Evolutionary conservation across 2,113 vertebrate species (phyloP).

Genomic region (Cottus gobio): DNA sequence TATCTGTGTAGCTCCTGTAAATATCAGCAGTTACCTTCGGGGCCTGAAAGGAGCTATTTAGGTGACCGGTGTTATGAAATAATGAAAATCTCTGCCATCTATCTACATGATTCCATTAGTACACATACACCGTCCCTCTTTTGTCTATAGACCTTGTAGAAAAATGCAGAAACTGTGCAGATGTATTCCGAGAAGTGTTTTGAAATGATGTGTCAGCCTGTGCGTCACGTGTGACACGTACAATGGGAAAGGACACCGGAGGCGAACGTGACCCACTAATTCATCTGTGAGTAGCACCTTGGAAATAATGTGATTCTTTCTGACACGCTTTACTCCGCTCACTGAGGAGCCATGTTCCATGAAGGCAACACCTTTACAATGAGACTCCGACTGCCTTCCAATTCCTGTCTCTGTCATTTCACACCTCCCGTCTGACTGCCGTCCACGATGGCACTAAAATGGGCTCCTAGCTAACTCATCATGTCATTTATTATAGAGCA

Average conservation of each 20-base stretch:
- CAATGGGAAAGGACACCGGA: conserved; percentile 12
- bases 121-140: neutral
- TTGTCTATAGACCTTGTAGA: neutral
- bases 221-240: conserved; percentile 7
- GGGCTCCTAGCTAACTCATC: conserved; percentile 10
- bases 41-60: neutral
- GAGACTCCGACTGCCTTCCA: conserved; percentile 7
- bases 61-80: neutral
- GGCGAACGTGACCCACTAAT: conserved; percentile 15
- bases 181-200: conserved; percentile 10
- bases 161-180: neutral
- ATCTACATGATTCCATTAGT: neutral
- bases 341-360: conserved; percentile 40
- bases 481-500: neutral
- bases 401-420: conserved; percentile 32
- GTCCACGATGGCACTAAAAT: conserved; percentile 25
- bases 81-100: neutral
- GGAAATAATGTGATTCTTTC: conserved; percentile 24
- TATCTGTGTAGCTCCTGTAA: neutral
- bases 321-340: conserved; percentile 43
- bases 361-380: conserved; percentile 40
- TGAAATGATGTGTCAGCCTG: neutral
- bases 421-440: neutral
- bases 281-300: conserved; percentile 38
- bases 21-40: neutral